Evolutionary conservation across 2,797 vertebrate species (phyloP).

Genomic region (Molossus molossus): DNA sequence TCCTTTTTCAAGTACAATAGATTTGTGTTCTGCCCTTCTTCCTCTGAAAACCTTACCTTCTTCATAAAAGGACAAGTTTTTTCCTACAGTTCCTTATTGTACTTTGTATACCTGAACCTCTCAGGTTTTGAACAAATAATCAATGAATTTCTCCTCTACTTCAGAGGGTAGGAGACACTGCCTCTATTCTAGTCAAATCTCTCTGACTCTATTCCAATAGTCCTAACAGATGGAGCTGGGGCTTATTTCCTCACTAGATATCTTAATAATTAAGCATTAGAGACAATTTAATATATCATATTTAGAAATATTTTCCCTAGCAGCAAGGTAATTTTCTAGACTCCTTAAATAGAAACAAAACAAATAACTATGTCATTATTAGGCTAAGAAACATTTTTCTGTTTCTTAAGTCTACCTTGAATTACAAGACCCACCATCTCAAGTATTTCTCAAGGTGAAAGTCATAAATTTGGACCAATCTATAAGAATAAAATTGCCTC

Average conservation of each 20-base stretch:
- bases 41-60: neutral
- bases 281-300: constrained; percentile 21
- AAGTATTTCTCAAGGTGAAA: constrained; percentile 66
- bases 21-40: neutral
- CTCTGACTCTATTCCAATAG: neutral
- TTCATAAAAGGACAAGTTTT: neutral
- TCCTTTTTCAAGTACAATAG: neutral
- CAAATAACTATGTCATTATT: neutral
- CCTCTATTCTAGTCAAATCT: neutral
- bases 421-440: constrained; percentile 24
- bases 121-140: neutral
- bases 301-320: constrained; percentile 43
- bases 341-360: constrained; percentile 26
- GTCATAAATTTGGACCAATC: constrained; percentile 29
- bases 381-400: constrained; percentile 35
- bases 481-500: constrained; percentile 61
- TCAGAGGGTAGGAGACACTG: neutral
- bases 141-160: neutral
- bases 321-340: neutral
- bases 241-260: neutral
- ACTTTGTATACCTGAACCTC: neutral
- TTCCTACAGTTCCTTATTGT: neutral
- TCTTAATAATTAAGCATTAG: neutral
- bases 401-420: constrained; percentile 18
- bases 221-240: neutral